Evolutionary conservation across 2,113 vertebrate species (phyloP).

Genomic region (Zapornia atra): DNA sequence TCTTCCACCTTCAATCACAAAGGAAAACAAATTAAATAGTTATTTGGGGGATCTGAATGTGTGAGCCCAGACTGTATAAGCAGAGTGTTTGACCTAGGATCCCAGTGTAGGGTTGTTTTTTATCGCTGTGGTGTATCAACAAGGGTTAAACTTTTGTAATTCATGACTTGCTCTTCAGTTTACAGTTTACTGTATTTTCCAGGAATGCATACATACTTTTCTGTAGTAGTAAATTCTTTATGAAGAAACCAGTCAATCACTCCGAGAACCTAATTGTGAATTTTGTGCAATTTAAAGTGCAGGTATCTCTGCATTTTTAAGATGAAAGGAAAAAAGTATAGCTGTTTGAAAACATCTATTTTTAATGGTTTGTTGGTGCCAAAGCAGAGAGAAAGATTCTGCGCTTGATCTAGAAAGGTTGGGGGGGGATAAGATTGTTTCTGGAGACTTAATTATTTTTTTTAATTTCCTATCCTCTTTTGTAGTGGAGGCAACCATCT

Average conservation of each 20-base stretch:
- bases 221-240: slow-evolving; percentile 22
- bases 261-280: not conserved
- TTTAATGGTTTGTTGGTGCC: slow-evolving; percentile 22
- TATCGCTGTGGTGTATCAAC: not conserved
- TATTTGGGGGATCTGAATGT: not conserved
- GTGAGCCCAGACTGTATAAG: not conserved
- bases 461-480: not conserved
- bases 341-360: slow-evolving; percentile 23
- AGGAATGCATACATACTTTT: not conserved
- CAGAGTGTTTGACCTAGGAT: not conserved
- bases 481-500: not conserved
- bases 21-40: not conserved
- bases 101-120: not conserved
- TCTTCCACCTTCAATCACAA: not conserved
- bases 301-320: not conserved
- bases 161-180: not conserved
- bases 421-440: not conserved
- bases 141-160: not conserved
- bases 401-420: not conserved
- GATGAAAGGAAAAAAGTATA: not conserved
- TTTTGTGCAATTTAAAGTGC: slow-evolving; percentile 11
- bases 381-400: not conserved
- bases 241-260: slow-evolving; percentile 8
- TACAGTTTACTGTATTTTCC: not conserved
- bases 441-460: not conserved